Conservation (phyloP, 2,113 vertebrate genomes). For the Oryctolagus cuniculus region DNA sequence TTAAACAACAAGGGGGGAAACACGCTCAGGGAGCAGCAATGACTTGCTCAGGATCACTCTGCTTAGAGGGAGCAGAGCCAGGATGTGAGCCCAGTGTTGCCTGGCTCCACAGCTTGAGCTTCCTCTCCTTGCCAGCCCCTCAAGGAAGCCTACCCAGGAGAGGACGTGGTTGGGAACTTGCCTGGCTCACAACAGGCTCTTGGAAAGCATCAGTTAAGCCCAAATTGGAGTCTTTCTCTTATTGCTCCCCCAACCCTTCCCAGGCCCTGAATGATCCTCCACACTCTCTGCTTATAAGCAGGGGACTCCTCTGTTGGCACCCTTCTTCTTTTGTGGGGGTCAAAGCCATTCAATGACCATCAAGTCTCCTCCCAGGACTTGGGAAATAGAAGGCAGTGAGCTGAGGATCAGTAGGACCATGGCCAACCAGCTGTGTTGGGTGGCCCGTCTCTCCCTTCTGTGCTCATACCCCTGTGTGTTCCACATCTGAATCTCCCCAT, state of each 20-base stretch:
- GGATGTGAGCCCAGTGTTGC: background rate
- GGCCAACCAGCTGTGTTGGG: background rate
- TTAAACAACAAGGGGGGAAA: slow-evolving; percentile 23
- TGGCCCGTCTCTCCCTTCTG: background rate
- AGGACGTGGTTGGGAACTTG: background rate
- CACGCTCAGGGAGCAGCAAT: background rate
- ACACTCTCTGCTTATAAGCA: too few relatives aligned
- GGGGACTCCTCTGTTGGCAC: too few relatives aligned
- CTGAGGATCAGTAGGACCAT: background rate
- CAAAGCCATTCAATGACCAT: too few relatives aligned
- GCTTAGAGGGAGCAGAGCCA: background rate
- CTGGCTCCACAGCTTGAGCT: background rate
- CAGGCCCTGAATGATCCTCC: too few relatives aligned
- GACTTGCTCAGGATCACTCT: background rate
- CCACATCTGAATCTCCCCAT: background rate
- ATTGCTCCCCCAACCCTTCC: too few relatives aligned
- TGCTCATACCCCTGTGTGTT: background rate
- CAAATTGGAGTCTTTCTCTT: too few relatives aligned
- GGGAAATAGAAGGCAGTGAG: background rate
- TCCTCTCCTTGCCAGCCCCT: background rate
- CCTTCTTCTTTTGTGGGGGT: too few relatives aligned
- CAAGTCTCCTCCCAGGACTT: too few relatives aligned
- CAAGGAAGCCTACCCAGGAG: background rate
- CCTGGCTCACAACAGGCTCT: background rate
- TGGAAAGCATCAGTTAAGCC: background rate